Evolutionary conservation across 2,113 vertebrate species (phyloP).

Genomic region (Lamprologus sp.): DNA sequence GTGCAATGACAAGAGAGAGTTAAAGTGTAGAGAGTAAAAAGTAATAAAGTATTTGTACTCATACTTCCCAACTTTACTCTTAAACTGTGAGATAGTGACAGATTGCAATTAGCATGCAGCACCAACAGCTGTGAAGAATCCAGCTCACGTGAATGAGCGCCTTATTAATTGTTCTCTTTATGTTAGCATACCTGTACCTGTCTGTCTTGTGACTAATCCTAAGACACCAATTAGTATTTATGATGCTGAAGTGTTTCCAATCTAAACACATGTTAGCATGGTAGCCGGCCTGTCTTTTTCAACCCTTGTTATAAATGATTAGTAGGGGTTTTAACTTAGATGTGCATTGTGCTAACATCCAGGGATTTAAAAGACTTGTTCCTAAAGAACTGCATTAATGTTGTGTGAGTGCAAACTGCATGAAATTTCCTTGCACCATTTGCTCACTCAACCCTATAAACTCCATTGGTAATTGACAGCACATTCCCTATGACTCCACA

Average conservation of each 20-base stretch:
- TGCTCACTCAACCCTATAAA: conserved; percentile 58
- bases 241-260: not conserved
- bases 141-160: not conserved
- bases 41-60: not conserved
- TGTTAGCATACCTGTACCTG: not conserved
- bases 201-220: not conserved
- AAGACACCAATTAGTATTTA: not conserved
- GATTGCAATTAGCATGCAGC: not conserved
- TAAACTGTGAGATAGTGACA: not conserved
- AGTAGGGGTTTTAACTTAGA: not conserved
- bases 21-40: not conserved
- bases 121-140: not conserved
- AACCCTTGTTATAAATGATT: not conserved
- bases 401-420: conserved; percentile 42
- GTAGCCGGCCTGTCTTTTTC: not conserved
- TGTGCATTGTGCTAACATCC: not conserved
- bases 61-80: not conserved
- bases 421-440: conserved; percentile 52
- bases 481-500: conserved; percentile 49
- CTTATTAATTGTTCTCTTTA: not conserved
- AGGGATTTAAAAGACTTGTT: conserved; percentile 34
- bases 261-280: not conserved
- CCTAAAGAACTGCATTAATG: conserved; percentile 49
- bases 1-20: not conserved
- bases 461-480: conserved; percentile 44